Percentiles rank a stretch among this genome's conserved stretches.
These are phyloP conservation scores for Rhodeus uyekii DNA, from an alignment of 2,797 vertebrate species.

Conservation along the genomic window DNA sequence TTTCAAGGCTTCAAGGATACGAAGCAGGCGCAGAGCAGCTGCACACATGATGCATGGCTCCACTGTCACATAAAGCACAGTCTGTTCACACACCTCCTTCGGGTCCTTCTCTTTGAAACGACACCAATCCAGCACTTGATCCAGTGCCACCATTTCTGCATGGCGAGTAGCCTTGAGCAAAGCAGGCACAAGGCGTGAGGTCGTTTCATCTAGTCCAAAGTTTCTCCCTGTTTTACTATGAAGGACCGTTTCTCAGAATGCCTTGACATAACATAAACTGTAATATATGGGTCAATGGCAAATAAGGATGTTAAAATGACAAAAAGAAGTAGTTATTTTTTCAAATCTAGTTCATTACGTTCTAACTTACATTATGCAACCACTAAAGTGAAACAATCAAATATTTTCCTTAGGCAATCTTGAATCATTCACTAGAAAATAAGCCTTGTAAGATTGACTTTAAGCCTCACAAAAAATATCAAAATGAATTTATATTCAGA, in stretches of 20 bases:
- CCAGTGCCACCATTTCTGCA: constrained; percentile 93
- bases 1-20: constrained; percentile 86
- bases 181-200: neutral
- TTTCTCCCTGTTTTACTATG: neutral
- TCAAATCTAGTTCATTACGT: neutral
- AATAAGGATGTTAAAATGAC: neutral
- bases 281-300: neutral
- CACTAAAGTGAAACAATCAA: neutral
- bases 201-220: neutral
- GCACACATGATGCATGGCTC: constrained; percentile 97
- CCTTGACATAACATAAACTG: neutral
- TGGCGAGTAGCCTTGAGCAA: constrained; percentile 88
- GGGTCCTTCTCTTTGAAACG: constrained; percentile 60
- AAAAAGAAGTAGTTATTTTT: neutral
- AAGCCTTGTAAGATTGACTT: neutral
- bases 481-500: neutral
- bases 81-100: constrained; percentile 68
- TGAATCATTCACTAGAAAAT: neutral
- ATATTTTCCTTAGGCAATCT: neutral
- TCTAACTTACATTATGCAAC: neutral
- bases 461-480: neutral
- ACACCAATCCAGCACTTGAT: constrained; percentile 89
- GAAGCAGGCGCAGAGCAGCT: constrained; percentile 86
- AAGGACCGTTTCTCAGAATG: neutral
- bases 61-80: constrained; percentile 89